Percentiles rank a stretch among this genome's conserved stretches.
Evolutionary conservation across 2,888 invertebrate genomes (phyloP).

Genomic region (Rhamnusium bicolor): DNA sequence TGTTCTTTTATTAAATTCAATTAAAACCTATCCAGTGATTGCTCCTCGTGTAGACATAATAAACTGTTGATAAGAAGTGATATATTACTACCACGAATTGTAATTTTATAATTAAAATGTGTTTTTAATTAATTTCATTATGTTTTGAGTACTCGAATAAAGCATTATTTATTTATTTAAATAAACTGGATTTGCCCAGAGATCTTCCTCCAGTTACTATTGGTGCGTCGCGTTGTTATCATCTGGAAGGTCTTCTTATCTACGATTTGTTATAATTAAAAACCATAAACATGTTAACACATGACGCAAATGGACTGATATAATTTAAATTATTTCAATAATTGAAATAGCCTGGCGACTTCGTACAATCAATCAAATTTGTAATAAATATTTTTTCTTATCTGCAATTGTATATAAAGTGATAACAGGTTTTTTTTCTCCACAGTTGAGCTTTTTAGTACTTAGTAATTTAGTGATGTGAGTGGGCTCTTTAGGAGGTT

Average conservation of each 20-base stretch:
- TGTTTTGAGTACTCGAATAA: constrained; percentile 18
- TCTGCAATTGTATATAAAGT: no score
- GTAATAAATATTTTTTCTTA: neutral
- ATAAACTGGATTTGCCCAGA: neutral
- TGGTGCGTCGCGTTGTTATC: neutral
- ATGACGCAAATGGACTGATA: constrained; percentile 23
- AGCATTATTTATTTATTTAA: constrained; percentile 5
- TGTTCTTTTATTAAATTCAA: constrained; percentile 13
- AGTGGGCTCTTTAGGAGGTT: no score
- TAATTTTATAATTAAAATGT: constrained; percentile 33
- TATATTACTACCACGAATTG: neutral
- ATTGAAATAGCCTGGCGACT: constrained; percentile 10
- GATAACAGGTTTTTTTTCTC: no score
- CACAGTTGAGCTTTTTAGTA: no score
- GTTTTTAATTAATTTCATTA: constrained; percentile 34
- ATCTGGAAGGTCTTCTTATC: neutral
- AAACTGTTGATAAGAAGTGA: constrained; percentile 10
- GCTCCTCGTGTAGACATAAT: neutral
- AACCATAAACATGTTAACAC: constrained; percentile 21
- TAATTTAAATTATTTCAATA: constrained; percentile 12
- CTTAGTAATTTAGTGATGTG: no score
- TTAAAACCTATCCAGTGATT: constrained; percentile 6
- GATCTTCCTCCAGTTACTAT: neutral
- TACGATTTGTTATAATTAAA: constrained; percentile 3
- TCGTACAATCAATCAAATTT: neutral